Base-by-base conservation (phyloP, 1,140 invertebrate genomes). In the Oreohelix idahoensis region DNA sequence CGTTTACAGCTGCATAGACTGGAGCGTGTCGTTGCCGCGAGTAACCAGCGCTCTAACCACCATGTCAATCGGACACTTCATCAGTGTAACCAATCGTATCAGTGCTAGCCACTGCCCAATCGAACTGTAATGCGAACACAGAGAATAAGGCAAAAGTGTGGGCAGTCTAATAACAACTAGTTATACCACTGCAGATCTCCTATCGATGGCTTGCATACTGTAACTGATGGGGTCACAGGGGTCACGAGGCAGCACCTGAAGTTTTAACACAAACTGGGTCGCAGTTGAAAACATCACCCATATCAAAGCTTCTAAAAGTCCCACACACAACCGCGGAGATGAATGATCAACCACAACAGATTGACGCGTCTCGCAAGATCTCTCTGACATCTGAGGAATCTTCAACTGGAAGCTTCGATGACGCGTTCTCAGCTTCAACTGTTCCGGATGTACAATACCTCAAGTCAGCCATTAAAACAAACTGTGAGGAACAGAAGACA, bases 391-490 rank as follows among this genome's bases (percentile, higher is more conserved):
- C 71, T 45, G 23, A 2, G 5, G 38, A 0, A 38, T 74, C 71
- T 42, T 66, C 71, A 38, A 26, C 11, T 74, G 42, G 71, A 39
- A 39, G 36, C 26, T 15, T 42, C 1, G 38, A 42, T 17, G 42
- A 39, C 8, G 23, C 1, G 4, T 26, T 36, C 1, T 8, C 5
- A 42, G 5, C 71, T 1, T 76, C 74, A 49, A 53, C 74, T 1
- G 23, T 49, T 45, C 74, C 74, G 17, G 79, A 80, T 32, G 71
- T 80, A n/a, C 29, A 32, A 23, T 15, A 13, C 17, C 79, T 80
- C 39, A 80, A 80, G n/a, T 80, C 79, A 8, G 79, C 79, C 66
- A 80, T 80, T 66, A 70, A 71, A 49, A 35, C 32, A 35, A 66
- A 32, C 58, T 38, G 77, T 23, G 75, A 78, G 11, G 58, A 53